Conservation (phyloP, 2,888 invertebrate genomes). For the Polyploca ridens region DNA sequence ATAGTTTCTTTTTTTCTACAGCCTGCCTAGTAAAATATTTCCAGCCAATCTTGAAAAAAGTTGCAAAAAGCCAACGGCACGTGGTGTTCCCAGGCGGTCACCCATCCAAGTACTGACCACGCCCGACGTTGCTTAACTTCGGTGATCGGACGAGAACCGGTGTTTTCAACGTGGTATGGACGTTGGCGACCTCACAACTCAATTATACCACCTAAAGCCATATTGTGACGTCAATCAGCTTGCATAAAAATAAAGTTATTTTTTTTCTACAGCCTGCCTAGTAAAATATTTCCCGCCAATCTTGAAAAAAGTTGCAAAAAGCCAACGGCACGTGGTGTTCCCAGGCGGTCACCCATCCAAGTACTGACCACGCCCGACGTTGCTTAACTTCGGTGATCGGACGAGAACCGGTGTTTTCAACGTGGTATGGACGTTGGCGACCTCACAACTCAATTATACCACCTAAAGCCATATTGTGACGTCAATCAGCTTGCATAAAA, state of each 20-base stretch:
- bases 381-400: slow-evolving; percentile 82
- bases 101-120: slow-evolving; percentile 81
- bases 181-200: neutral
- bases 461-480: too few species aligned
- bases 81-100: slow-evolving; percentile 78
- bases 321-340: slow-evolving; percentile 73
- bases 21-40: too few species aligned
- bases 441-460: neutral
- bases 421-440: slow-evolving; percentile 70
- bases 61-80: slow-evolving; percentile 62
- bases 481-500: too few species aligned
- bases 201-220: too few species aligned
- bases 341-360: slow-evolving; percentile 81
- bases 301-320: slow-evolving; percentile 39
- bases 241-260: too few species aligned
- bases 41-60: too few species aligned
- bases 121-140: slow-evolving; percentile 81
- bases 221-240: too few species aligned
- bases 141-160: slow-evolving; percentile 82
- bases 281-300: too few species aligned
- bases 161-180: slow-evolving; percentile 76
- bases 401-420: slow-evolving; percentile 80
- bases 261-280: too few species aligned
- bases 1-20: too few species aligned
- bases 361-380: slow-evolving; percentile 80